These are phyloP conservation scores for Ranitomeya variabilis DNA, from an alignment of 2,113 vertebrate genomes.

Conservation along the genomic window DNA sequence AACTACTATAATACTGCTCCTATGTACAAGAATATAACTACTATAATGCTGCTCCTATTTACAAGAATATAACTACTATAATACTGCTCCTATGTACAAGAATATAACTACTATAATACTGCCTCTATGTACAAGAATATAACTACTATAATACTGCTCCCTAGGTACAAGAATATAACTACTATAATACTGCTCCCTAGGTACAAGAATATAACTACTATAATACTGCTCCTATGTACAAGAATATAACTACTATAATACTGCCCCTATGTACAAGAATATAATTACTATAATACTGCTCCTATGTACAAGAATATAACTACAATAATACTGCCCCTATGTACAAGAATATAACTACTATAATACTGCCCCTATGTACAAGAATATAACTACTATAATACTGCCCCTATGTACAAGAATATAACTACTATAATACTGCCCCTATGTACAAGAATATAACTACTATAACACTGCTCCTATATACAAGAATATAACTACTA, in stretches of 20 bases:
- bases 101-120: too few relatives aligned
- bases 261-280: conserved; percentile 4
- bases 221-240: not conserved
- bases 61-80: conserved; percentile 10
- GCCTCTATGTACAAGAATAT: too few relatives aligned
- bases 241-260: conserved; percentile 5
- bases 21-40: conserved; percentile 1
- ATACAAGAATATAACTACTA: not conserved
- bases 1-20: not conserved
- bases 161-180: not conserved
- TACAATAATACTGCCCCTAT: conserved; percentile 1
- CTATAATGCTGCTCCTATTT: not conserved
- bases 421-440: not conserved
- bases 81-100: not conserved
- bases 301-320: not conserved
- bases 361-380: conserved; percentile 4
- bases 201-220: conserved; percentile 4
- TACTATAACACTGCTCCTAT: conserved; percentile 1
- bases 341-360: conserved; percentile 4
- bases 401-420: conserved; percentile 1
- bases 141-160: too few relatives aligned
- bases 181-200: not conserved
- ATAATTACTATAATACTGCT: not conserved
- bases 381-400: conserved; percentile 12
- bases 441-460: not conserved